Evolutionary conservation across 2,888 invertebrate genomes (phyloP), one percentile per base, ranked within the genome.

Genomic region (Drosophila kanekoi): DNA sequence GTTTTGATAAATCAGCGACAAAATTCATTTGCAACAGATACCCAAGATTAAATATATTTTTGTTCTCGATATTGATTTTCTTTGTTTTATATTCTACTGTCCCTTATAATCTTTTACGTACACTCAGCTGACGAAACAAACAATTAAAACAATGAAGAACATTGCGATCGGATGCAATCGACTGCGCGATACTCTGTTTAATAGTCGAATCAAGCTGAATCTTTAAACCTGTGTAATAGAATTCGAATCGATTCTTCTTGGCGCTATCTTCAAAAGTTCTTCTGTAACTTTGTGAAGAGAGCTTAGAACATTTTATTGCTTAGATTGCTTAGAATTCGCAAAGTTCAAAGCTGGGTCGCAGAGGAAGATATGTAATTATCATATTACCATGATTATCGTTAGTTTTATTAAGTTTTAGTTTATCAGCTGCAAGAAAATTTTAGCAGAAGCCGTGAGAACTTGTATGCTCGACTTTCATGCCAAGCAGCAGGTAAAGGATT

Each of bases 281-380:
- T 8, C 6, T 8, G 23, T 23, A 23, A 33, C 18, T 6, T 23
- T 23, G 23, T 23, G 6, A 6, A 6, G 0, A 53, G n/a, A 11
- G 41, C 20, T 20, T 43, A 3, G 9, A 20, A 53, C 6, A 33
- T 37, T 40, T 58, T 38, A 68, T 47, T 69, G 6, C 20, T 4
- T 9, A 13, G 16, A 16, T 60, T 57, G 37, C 20, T 14, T 9
- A 35, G 18, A 28, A 20, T 23, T 14, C 14, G 49, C 37, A 38
- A 5, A n/a, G 33, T 40, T 51, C 3, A 35, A 45, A 37, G 40
- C 20, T 47, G 18, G 28, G n/a, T 23, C n/a, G 11, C 41, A 16
- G 1, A 18, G 10, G 3, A 11, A 13, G 13, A 6, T 40, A 6
- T 23, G 4, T 10, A 14, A 35, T 9, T 9, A 11, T 18, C 9